These are phyloP conservation scores for Microtus ochrogaster DNA, from an alignment of 2,113 vertebrate genomes.

Conservation along the genomic window DNA sequence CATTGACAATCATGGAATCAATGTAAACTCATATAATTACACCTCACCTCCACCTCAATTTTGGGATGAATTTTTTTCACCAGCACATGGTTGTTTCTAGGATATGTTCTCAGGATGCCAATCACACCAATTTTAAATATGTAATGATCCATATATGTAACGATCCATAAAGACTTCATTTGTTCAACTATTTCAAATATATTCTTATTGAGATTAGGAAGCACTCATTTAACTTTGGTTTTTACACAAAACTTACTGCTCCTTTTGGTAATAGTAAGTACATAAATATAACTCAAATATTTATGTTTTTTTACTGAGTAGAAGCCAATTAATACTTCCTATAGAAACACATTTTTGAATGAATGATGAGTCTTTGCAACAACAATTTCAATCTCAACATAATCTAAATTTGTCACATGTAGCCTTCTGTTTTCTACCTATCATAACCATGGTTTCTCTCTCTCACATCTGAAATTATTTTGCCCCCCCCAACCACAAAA, in stretches of 20 bases:
- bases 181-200: background rate
- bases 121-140: background rate
- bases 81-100: background rate
- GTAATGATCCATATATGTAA: background rate
- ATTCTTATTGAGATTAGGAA: no score
- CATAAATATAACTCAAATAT: background rate
- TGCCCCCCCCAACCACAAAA: no score
- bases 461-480: background rate
- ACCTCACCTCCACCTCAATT: background rate
- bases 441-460: background rate
- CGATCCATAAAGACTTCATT: background rate
- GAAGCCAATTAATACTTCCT: no score
- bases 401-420: background rate
- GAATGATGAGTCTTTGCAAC: no score
- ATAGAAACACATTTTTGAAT: background rate
- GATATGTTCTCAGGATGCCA: background rate
- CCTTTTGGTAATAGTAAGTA: background rate
- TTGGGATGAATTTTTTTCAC: background rate
- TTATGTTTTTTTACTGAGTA: background rate
- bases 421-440: background rate
- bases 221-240: background rate
- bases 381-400: background rate
- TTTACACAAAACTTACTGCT: background rate
- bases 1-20: background rate
- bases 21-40: background rate